These are phyloP conservation scores for Proteles cristata DNA, from an alignment of 2,113 vertebrate species.

Conservation along the genomic window DNA sequence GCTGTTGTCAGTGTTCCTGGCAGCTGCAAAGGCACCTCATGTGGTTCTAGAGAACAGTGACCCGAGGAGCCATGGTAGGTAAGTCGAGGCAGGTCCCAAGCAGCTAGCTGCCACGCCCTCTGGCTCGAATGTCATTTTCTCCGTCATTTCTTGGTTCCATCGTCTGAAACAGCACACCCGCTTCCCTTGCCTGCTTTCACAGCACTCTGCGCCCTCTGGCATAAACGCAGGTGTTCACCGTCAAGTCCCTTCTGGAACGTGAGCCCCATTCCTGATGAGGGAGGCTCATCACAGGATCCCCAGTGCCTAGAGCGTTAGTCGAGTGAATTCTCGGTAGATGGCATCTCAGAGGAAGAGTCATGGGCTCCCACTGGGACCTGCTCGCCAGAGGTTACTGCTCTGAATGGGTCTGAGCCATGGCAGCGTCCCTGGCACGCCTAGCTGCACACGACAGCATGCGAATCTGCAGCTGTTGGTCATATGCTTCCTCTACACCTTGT, in stretches of 20 bases:
- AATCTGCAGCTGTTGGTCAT: neutral
- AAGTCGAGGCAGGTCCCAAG: neutral
- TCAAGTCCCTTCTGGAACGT: accelerated
- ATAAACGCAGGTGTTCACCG: accelerated
- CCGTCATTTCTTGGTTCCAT: neutral
- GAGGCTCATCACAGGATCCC: neutral
- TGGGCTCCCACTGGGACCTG: neutral
- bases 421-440: neutral
- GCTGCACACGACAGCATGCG: accelerated
- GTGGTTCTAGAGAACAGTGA: neutral
- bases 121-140: neutral
- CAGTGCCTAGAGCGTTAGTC: neutral
- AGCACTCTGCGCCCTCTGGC: accelerated
- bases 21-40: neutral
- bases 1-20: accelerated
- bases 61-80: accelerated
- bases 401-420: accelerated
- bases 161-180: accelerated
- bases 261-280: neutral
- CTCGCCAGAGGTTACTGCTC: neutral
- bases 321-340: neutral
- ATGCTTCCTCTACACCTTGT: accelerated
- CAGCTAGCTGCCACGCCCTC: neutral
- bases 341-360: neutral
- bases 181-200: neutral